Evolutionary conservation across 1,140 invertebrate species (phyloP).

Genomic region (Leptonema lineaticorne): DNA sequence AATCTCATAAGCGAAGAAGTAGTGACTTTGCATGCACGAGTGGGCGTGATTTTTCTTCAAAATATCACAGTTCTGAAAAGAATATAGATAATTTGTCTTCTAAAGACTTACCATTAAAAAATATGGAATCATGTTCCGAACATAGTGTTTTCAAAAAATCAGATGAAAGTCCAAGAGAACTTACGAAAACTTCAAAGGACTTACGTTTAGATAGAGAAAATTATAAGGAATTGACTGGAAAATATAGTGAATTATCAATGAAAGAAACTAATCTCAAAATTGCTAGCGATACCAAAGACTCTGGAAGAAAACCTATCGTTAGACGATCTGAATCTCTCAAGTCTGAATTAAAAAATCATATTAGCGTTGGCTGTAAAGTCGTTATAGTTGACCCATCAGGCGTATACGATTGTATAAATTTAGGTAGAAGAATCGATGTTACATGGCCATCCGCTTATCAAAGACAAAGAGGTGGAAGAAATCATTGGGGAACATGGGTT

Average conservation of each 20-base stretch:
- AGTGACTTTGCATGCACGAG: conserved; percentile 39
- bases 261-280: conserved; percentile 46
- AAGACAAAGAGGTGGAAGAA: conserved; percentile 79
- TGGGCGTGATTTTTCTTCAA: conserved; percentile 31
- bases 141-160: conserved; percentile 39
- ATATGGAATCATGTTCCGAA: conserved; percentile 39
- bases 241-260: conserved; percentile 52
- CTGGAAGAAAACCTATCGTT: conserved; percentile 49
- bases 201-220: conserved; percentile 53
- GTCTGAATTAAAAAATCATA: conserved; percentile 56
- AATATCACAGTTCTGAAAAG: conserved; percentile 38
- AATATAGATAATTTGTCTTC: conserved; percentile 37
- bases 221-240: conserved; percentile 53
- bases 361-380: conserved; percentile 56
- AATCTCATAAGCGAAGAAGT: conserved; percentile 38
- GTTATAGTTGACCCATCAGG: conserved; percentile 60
- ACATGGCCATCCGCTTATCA: conserved; percentile 89
- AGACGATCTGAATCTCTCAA: conserved; percentile 53
- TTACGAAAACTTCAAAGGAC: conserved; percentile 53
- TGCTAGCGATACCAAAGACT: conserved; percentile 46
- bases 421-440: conserved; percentile 85
- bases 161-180: conserved; percentile 52
- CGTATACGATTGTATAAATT: conserved; percentile 85
- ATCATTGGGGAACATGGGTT: conserved; percentile 86
- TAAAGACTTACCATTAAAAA: conserved; percentile 36